Evolutionary conservation across 2,888 invertebrate genomes (phyloP).

Genomic region (Heliconius sara): DNA sequence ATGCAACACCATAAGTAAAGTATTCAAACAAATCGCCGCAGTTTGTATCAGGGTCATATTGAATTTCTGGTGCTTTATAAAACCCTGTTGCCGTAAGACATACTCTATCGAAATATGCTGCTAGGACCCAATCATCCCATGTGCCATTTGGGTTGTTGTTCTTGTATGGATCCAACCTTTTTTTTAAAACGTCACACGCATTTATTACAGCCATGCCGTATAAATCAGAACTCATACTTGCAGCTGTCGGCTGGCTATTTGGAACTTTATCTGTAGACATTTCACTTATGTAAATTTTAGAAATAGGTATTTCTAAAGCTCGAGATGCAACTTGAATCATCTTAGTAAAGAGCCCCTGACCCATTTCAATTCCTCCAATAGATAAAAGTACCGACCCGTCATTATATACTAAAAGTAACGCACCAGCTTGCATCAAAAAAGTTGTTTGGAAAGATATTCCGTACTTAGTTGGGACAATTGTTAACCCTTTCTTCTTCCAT

Average conservation of each 20-base stretch:
- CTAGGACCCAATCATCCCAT: conserved; percentile 91
- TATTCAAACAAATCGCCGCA: conserved; percentile 89
- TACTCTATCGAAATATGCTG: conserved; percentile 88
- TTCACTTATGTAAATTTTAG: conserved; percentile 88
- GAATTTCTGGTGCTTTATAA: conserved; percentile 87
- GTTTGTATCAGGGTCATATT: conserved; percentile 85
- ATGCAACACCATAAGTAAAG: conserved; percentile 91
- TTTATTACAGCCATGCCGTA: conserved; percentile 92
- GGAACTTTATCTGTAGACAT: conserved; percentile 92
- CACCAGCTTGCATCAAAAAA: conserved; percentile 90
- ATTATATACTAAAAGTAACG: conserved; percentile 89
- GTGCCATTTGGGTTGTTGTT: conserved; percentile 86
- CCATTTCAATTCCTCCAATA: conserved; percentile 95
- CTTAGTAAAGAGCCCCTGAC: conserved; percentile 95
- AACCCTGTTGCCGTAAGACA: conserved; percentile 90
- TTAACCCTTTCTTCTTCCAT: conserved; percentile 91
- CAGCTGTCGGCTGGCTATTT: conserved; percentile 91
- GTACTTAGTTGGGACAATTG: conserved; percentile 89
- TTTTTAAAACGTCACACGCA: conserved; percentile 87
- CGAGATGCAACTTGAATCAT: conserved; percentile 92
- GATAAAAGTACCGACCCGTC: conserved; percentile 91
- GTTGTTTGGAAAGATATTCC: conserved; percentile 88
- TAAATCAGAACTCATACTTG: conserved; percentile 90
- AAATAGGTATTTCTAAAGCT: conserved; percentile 84
- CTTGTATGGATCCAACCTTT: conserved; percentile 87